Conservation (phyloP, 2,888 invertebrate species). For the Molanna angustata region DNA sequence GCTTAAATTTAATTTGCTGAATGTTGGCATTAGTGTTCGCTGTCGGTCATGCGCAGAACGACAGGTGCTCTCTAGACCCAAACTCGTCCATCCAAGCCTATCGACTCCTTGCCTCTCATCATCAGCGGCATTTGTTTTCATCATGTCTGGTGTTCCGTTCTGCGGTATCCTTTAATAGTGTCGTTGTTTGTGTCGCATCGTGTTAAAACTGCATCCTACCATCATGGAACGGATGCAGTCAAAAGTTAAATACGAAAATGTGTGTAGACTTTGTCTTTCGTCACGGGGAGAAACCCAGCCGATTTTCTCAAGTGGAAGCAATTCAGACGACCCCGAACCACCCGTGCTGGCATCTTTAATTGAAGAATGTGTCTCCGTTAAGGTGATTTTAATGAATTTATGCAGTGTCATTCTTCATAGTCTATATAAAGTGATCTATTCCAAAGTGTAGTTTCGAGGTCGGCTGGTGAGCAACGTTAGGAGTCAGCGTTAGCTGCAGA, state of each 20-base stretch:
- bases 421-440: constrained; percentile 32
- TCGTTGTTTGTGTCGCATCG: neutral
- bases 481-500: constrained; percentile 53
- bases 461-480: constrained; percentile 39
- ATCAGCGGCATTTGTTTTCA: constrained; percentile 58
- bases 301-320: constrained; percentile 59
- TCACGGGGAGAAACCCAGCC: constrained; percentile 59
- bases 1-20: neutral
- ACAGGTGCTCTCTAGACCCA: constrained; percentile 48
- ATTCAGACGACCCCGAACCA: constrained; percentile 54
- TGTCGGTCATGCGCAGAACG: constrained; percentile 58
- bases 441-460: constrained; percentile 40
- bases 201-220: constrained; percentile 1
- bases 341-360: constrained; percentile 62
- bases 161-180: constrained; percentile 21
- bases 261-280: constrained; percentile 64
- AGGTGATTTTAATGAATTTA: constrained; percentile 51
- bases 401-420: constrained; percentile 8
- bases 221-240: constrained; percentile 20
- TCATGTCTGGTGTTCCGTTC: constrained; percentile 55
- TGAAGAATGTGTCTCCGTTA: constrained; percentile 61
- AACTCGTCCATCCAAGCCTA: constrained; percentile 54
- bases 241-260: constrained; percentile 38
- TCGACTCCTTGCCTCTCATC: constrained; percentile 57
- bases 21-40: constrained; percentile 6